Conservation (phyloP, 2,888 invertebrate genomes). For the Folsomia manolachei region DNA sequence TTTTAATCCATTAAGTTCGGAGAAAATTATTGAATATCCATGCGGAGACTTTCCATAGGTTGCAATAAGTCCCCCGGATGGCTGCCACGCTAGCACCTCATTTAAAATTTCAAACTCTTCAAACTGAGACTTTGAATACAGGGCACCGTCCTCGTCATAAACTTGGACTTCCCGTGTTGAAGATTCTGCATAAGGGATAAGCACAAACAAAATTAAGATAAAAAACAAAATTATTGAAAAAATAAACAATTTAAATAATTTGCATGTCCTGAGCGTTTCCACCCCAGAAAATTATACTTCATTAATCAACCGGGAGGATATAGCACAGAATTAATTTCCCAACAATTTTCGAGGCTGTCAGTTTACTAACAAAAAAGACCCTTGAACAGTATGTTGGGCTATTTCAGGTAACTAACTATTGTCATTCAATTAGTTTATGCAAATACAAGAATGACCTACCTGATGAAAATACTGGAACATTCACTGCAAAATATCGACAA, state of each 20-base stretch:
- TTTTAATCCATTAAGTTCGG: conserved; percentile 47
- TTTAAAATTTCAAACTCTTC: conserved; percentile 37
- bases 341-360: conserved; percentile 40
- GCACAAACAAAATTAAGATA: neutral
- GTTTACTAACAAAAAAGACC: conserved; percentile 13
- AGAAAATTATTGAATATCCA: conserved; percentile 36
- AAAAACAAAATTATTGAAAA: neutral
- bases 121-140: conserved; percentile 27
- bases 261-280: conserved; percentile 51
- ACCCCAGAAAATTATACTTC: conserved; percentile 48
- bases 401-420: conserved; percentile 22
- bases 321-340: conserved; percentile 48
- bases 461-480: conserved; percentile 10
- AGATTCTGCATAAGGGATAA: neutral
- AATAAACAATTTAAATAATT: neutral
- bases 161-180: conserved; percentile 25
- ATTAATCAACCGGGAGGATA: conserved; percentile 49
- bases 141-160: conserved; percentile 43
- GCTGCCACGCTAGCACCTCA: conserved; percentile 42
- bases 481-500: conserved; percentile 45
- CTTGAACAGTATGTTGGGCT: conserved; percentile 17
- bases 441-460: neutral
- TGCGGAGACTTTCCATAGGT: conserved; percentile 31
- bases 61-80: conserved; percentile 44
- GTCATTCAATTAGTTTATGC: neutral